Evolutionary conservation across 2,797 vertebrate genomes (phyloP).

Genomic region (Gallinago nigripennis): DNA sequence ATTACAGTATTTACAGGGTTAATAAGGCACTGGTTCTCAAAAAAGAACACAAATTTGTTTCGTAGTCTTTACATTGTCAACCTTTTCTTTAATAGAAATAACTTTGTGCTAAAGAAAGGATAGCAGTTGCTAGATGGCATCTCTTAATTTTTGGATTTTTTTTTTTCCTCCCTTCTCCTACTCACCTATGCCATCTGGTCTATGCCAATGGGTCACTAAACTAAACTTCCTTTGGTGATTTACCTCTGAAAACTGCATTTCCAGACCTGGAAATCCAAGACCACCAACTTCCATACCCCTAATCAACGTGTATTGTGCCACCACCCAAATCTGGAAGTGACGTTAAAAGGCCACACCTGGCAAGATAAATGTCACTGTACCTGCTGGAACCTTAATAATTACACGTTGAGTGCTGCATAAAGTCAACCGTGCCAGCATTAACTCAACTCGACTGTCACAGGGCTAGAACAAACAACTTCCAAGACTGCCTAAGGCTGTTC

Average conservation of each 20-base stretch:
- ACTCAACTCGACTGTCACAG: not conserved
- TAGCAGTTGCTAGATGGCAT: slow-evolving; percentile 20
- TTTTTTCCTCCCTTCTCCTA: not conserved
- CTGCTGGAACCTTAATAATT: not conserved
- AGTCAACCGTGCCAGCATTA: not conserved
- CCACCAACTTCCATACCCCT: not conserved
- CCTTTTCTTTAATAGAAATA: slow-evolving; percentile 67
- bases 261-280: not conserved
- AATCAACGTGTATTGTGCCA: not conserved
- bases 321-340: not conserved
- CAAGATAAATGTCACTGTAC: not conserved
- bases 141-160: not conserved
- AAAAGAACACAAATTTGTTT: slow-evolving; percentile 78
- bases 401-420: not conserved
- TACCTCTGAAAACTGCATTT: not conserved
- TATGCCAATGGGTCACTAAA: not conserved
- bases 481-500: not conserved
- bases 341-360: not conserved
- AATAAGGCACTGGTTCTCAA: slow-evolving; percentile 87
- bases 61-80: slow-evolving; percentile 71
- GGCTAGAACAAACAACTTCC: not conserved
- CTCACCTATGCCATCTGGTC: not conserved
- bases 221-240: not conserved
- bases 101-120: slow-evolving; percentile 53
- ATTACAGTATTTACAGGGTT: slow-evolving; percentile 85